phyloP scores from a whole-genome alignment of 1,140 invertebrate genomes.

The Pseudomyrmex flavicornis region DNA sequence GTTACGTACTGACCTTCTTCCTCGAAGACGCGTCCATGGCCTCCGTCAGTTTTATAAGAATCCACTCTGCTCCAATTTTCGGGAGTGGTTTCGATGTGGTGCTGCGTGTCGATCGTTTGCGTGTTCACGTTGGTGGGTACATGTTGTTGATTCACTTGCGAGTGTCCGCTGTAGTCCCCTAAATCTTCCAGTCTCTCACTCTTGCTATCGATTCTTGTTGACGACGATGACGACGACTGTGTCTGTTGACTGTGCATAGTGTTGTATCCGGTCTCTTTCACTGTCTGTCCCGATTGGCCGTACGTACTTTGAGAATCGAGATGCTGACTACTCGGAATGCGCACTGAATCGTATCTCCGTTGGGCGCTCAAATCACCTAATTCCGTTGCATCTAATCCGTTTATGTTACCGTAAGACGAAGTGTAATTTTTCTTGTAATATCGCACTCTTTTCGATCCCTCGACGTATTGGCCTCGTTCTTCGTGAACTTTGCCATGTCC shows the following conservation, averaged over 20 bases:
- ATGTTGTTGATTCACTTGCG: constrained; percentile 52
- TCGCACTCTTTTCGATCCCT: constrained; percentile 64
- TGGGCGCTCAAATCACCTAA: constrained; percentile 19
- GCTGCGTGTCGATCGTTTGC: constrained; percentile 28
- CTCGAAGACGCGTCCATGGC: constrained; percentile 69
- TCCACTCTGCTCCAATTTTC: constrained; percentile 70
- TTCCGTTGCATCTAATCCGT: neutral
- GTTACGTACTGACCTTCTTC: constrained; percentile 73
- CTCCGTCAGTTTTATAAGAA: constrained; percentile 70
- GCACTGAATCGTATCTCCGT: constrained; percentile 12
- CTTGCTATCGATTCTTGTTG: constrained; percentile 10
- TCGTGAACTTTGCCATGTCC: constrained; percentile 75
- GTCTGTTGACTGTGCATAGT: constrained; percentile 50
- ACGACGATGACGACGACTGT: constrained; percentile 18
- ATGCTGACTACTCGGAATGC: constrained; percentile 24
- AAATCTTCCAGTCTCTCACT: constrained; percentile 70
- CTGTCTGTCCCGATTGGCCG: constrained; percentile 9
- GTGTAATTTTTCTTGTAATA: constrained; percentile 76
- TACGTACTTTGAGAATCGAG: constrained; percentile 50
- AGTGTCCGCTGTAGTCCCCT: constrained; percentile 46
- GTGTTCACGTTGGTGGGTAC: neutral
- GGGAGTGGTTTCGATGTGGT: neutral
- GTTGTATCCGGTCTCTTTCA: constrained; percentile 46
- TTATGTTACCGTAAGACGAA: constrained; percentile 60
- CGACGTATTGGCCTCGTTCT: constrained; percentile 74